Evolutionary conservation across 2,888 invertebrate species (phyloP).

Genomic region (Ypsolopha sequella): DNA sequence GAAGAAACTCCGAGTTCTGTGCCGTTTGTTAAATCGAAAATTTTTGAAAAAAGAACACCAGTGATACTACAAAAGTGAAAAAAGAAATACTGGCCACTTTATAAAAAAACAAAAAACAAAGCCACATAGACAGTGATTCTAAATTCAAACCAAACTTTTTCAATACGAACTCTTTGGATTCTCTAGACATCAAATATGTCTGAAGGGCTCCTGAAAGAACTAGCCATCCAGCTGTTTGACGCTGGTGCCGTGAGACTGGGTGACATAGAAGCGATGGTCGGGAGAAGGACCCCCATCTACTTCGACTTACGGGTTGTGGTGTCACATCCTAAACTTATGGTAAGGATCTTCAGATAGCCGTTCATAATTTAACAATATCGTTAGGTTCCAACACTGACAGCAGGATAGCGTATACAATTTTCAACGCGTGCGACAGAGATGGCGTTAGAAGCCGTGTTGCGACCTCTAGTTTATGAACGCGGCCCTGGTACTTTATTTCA

Average conservation of each 20-base stretch:
- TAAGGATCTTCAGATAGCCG: constrained; percentile 47
- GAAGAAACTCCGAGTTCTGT: neutral
- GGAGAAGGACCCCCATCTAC: constrained; percentile 92
- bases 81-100: neutral
- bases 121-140: neutral
- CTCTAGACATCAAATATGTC: neutral
- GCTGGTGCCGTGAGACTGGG: constrained; percentile 92
- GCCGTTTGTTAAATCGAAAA: neutral
- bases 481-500: no score
- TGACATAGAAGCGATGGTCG: constrained; percentile 91
- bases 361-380: no score
- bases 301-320: constrained; percentile 94
- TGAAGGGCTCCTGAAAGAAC: constrained; percentile 46
- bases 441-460: no score
- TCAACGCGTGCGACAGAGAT: no score
- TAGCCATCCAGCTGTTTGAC: constrained; percentile 80
- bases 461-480: no score
- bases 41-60: no score
- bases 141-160: no score
- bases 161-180: no score
- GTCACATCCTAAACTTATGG: constrained; percentile 89
- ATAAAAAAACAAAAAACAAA: neutral
- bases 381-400: no score
- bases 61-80: neutral
- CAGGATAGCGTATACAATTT: no score